Evolutionary conservation across 2,888 invertebrate species (phyloP).

Genomic region (Ectemnius cavifrons): DNA sequence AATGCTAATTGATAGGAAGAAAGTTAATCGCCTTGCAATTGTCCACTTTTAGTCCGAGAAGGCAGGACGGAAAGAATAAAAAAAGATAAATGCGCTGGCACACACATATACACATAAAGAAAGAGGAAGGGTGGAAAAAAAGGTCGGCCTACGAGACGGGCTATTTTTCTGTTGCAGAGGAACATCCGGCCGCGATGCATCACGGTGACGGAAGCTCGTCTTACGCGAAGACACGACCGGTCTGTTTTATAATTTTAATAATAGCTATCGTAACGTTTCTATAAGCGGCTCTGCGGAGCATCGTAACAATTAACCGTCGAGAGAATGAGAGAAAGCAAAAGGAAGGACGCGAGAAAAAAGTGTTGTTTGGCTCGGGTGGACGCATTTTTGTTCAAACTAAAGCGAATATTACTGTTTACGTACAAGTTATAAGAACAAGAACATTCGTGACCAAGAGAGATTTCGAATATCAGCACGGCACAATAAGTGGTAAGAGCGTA

Average conservation of each 20-base stretch:
- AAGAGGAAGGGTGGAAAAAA: neutral
- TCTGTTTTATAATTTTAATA: conserved; percentile 69
- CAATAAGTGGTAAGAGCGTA: conserved; percentile 69
- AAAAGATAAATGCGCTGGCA: too few relatives aligned
- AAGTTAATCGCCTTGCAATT: too few relatives aligned
- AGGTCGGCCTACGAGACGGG: conserved; percentile 14
- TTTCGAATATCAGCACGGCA: conserved; percentile 68
- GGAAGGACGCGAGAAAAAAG: neutral
- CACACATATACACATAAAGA: too few relatives aligned
- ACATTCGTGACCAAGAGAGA: conserved; percentile 70
- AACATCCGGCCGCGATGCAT: conserved; percentile 93
- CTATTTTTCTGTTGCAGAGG: conserved; percentile 82
- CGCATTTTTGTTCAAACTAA: conserved; percentile 64
- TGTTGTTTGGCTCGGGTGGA: conserved; percentile 6
- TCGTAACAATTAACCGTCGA: conserved; percentile 11
- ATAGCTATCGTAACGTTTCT: conserved; percentile 68
- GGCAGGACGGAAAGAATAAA: too few relatives aligned
- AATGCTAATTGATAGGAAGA: too few relatives aligned
- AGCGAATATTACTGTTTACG: conserved; percentile 62
- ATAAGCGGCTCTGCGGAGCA: conserved; percentile 50
- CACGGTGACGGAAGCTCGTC: conserved; percentile 82
- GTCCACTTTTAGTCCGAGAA: neutral
- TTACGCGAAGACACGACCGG: conserved; percentile 59
- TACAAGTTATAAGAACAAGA: conserved; percentile 31
- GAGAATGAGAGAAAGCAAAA: neutral